Evolutionary conservation across 2,888 invertebrate genomes (phyloP).

Genomic region (Penaeus monodon): DNA sequence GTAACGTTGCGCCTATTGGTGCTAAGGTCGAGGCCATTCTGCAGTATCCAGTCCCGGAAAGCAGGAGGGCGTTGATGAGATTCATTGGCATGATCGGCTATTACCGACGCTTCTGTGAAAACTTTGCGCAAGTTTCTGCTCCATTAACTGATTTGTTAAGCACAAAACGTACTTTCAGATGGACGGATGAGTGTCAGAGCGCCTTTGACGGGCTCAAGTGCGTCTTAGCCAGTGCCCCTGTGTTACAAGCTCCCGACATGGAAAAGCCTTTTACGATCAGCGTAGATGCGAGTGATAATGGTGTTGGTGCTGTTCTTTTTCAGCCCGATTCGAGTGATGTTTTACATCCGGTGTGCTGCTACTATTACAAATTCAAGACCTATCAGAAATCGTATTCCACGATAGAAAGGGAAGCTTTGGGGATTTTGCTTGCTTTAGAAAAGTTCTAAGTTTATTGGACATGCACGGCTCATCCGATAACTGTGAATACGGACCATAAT

Average conservation of each 20-base stretch:
- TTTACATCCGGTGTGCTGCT: constrained; percentile 20
- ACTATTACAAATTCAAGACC: neutral
- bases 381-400: constrained; percentile 15
- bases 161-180: neutral
- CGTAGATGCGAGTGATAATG: constrained; percentile 20
- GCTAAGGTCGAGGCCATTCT: constrained; percentile 3
- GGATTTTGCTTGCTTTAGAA: constrained; percentile 5
- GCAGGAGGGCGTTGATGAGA: constrained; percentile 3
- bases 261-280: neutral
- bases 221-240: neutral
- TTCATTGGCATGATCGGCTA: constrained; percentile 22
- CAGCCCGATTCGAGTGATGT: neutral
- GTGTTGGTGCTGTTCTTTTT: constrained; percentile 16
- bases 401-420: constrained; percentile 25
- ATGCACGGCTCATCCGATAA: neutral
- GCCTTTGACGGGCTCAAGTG: constrained; percentile 12
- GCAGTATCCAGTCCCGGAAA: neutral
- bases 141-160: constrained; percentile 20
- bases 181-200: neutral
- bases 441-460: constrained; percentile 25
- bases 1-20: neutral
- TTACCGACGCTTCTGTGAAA: constrained; percentile 9
- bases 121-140: constrained; percentile 8
- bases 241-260: constrained; percentile 20
- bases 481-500: constrained; percentile 14